Conservation (phyloP, 2,888 invertebrate species). For the Caenorhabditis sp. region DNA sequence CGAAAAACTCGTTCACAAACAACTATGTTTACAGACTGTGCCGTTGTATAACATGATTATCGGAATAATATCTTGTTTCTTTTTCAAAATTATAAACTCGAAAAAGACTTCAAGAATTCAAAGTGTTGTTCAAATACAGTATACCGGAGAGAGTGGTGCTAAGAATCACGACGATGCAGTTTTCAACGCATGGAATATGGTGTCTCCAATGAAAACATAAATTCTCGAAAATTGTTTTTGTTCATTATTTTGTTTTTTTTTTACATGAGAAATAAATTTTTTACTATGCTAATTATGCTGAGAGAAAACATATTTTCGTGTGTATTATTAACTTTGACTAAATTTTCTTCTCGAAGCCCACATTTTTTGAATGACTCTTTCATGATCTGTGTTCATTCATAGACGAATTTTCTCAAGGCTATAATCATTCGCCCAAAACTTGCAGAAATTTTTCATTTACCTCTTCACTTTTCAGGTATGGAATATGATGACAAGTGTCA, state of each 20-base stretch:
- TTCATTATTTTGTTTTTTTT: too few species aligned
- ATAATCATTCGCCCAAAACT: too few species aligned
- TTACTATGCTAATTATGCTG: too few species aligned
- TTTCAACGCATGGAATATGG: conserved; percentile 11
- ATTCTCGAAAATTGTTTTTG: too few species aligned
- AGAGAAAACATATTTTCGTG: too few species aligned
- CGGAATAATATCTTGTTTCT: conserved; percentile 10
- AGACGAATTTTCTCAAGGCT: too few species aligned
- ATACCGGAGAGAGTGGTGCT: conserved; percentile 17
- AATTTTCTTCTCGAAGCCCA: too few species aligned
- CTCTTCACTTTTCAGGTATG: not conserved
- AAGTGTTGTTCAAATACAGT: conserved; percentile 7
- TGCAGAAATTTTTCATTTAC: not conserved
- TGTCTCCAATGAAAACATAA: not conserved
- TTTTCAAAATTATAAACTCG: conserved; percentile 1
- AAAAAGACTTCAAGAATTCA: conserved; percentile 10
- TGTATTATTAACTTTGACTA: too few species aligned
- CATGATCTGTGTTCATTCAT: too few species aligned
- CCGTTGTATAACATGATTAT: conserved; percentile 22
- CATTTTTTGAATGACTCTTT: too few species aligned
- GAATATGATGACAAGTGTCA: not conserved
- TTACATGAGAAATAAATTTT: too few species aligned
- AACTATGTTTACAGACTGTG: conserved; percentile 3
- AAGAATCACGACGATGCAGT: conserved; percentile 25
- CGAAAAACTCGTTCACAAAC: not conserved